Base-by-base conservation (phyloP, 2,113 vertebrate species). In the Scortum barcoo region DNA sequence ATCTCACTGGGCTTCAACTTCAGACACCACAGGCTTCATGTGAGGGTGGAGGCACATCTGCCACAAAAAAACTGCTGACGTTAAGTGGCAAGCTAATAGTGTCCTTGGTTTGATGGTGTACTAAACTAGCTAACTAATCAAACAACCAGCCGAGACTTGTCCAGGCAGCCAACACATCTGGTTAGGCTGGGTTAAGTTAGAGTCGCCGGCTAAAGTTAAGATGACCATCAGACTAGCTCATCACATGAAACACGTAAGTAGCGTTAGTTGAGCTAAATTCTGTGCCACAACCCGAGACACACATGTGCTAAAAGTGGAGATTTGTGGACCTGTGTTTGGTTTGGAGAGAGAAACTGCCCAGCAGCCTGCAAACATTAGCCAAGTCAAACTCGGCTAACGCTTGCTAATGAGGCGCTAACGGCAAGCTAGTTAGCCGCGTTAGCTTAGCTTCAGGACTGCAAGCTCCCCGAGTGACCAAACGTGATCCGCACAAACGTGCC, bases 401-500 rank as follows among this genome's bases (percentile, higher is more conserved):
- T 60, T 53, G 80, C 88, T 86, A 71, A 65, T 80, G 71, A 78
- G 79, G 48, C 72, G 89, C 92, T 92, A 90, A 86, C 54, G 57
- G 66, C 33, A 44, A 83, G 93, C 90, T 93, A 92, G 84, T 79
- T 75, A 77, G 92, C 88, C 28, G 7, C 48, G 71, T 86, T 94
- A 94, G 92, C 92, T 86, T 93, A 91, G 91, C 92, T 61, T 58
- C 1, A 11, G 67, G 30, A n/a, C 68, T 89, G 69, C 78, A 77
- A 78, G 79, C 76, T 86, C 26, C 56, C 8, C 38, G n/a, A 13
- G 20, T 71, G 63, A 38, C 26, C 44, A 66, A 84, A 81, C 48
- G 36, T 67, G 62, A 42, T 8, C 24, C 17, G 70, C 46, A 58
- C 33, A 67, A 74, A 63, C 17, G 36, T 12, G 48, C 60, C 22